phyloP scores from a whole-genome alignment of 2,888 invertebrate species.

The Hirtodrosophila duncani region DNA sequence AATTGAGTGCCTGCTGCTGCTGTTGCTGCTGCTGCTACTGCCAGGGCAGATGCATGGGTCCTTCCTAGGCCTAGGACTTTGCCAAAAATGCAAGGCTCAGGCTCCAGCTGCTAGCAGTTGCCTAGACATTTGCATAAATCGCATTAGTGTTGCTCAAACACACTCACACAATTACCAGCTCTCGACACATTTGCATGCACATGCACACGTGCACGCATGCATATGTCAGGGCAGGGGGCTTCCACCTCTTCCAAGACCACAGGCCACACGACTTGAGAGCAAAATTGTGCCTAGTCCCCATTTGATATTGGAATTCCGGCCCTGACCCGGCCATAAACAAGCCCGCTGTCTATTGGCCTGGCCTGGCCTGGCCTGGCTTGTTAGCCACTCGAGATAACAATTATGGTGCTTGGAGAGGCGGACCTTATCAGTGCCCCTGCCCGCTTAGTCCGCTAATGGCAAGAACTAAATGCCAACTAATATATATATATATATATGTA shows the following conservation, averaged over 20 bases:
- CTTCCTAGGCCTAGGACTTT: constrained; percentile 3
- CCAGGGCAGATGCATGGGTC: too few relatives aligned
- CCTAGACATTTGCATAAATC: constrained; percentile 65
- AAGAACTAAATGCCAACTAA: too few relatives aligned
- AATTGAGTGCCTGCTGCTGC: constrained; percentile 59
- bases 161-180: constrained; percentile 26
- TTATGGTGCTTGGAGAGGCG: too few relatives aligned
- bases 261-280: constrained; percentile 46
- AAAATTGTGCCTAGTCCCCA: constrained; percentile 30
- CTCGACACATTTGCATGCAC: constrained; percentile 11
- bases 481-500: too few relatives aligned
- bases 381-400: constrained; percentile 45
- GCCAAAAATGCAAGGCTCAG: not conserved
- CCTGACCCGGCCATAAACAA: constrained; percentile 31
- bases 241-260: too few relatives aligned
- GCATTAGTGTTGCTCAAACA: constrained; percentile 49
- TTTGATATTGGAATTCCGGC: constrained; percentile 20
- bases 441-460: too few relatives aligned
- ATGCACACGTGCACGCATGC: not conserved
- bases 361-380: constrained; percentile 11
- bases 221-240: too few relatives aligned
- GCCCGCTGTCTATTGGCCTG: too few relatives aligned
- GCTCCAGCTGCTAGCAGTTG: constrained; percentile 23
- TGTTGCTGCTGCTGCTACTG: not conserved
- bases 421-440: too few relatives aligned